Base-by-base conservation (phyloP, 2,797 vertebrate genomes). In the Podarcis siculus region DNA sequence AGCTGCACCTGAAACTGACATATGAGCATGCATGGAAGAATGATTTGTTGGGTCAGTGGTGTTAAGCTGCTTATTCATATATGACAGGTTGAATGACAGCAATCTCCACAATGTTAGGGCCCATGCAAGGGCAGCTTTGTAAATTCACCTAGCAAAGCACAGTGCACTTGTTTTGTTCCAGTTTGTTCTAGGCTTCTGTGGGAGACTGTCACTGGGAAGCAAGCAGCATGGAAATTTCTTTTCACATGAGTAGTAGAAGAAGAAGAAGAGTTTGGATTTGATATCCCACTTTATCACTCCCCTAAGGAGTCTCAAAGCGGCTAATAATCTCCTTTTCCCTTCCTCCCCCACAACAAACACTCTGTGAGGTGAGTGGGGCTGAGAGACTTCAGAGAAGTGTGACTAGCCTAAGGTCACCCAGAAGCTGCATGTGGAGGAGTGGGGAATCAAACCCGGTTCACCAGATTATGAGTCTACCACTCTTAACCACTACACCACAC, bases 61-160 rank as follows among this genome's bases (percentile, higher is more conserved):
- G 69, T 89, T 85, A 66, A 85, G 78, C 35, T 80, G 66, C 39
- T 89, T 75, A 76, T 85, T 82, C 39, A 81, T 39, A 23, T 19
- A 79, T 85, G 87, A 64, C 55, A 80, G 39, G 61, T 80, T 71
- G 23, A 83, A 71, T 55, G 45, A 39, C 64, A 78, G 78, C 27
- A 32, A 39, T 83, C 61, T 39, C 81, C 17, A n/a, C 49, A 27
- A 73, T 64, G 45, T 85, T 45, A 78, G 67, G 21, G 82, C 64
- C 55, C 49, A 72, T 61, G 35, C 64, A 25, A 79, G 35, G 23
- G 49, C 35, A 30, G 55, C n/a, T 80, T 85, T 55, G 85, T 80
- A 89, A 73, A 89, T 80, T 66, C 67, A 49, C 35, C 30, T 45
- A 35, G 67, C 21, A 64, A 21, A 49, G 39, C 45, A 73, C 4